These are phyloP conservation scores for Metridium senile DNA, from an alignment of 92 coral and sea anemone genomes.

Conservation along the genomic window DNA sequence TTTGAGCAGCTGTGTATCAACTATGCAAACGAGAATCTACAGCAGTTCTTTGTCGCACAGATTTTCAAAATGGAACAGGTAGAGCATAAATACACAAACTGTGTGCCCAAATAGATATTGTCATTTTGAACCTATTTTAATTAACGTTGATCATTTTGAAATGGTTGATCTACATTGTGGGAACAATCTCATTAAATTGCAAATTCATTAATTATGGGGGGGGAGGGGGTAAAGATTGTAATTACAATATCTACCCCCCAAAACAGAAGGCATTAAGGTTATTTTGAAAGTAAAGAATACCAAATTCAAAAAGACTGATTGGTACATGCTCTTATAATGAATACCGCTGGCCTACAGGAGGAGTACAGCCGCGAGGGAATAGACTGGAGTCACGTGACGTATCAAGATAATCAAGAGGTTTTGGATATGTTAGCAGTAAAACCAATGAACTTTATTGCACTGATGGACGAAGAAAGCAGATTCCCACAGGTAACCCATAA, in stretches of 20 bases:
- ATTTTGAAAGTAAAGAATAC: no score
- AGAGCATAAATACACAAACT: not conserved
- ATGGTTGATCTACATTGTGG: no score
- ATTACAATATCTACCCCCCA: no score
- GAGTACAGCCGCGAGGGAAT: constrained; percentile 93
- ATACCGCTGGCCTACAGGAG: no score
- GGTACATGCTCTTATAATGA: no score
- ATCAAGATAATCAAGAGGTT: constrained; percentile 91
- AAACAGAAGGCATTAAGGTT: no score
- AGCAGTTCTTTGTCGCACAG: constrained; percentile 92
- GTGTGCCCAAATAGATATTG: not conserved
- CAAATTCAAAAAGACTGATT: no score
- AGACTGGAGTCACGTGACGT: constrained; percentile 86
- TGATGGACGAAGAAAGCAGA: constrained; percentile 98
- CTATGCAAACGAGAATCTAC: constrained; percentile 97
- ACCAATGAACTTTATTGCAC: constrained; percentile 89
- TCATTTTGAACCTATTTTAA: no score
- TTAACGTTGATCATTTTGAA: no score
- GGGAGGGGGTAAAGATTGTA: no score
- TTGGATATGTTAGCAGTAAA: constrained; percentile 79
- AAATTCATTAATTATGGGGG: no score
- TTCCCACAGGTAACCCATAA: constrained; percentile 84
- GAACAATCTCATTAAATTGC: no score
- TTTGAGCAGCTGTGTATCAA: constrained; percentile 94
- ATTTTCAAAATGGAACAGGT: constrained; percentile 96